Base-by-base conservation (phyloP, 2,113 vertebrate species). In the Cebus imitator region DNA sequence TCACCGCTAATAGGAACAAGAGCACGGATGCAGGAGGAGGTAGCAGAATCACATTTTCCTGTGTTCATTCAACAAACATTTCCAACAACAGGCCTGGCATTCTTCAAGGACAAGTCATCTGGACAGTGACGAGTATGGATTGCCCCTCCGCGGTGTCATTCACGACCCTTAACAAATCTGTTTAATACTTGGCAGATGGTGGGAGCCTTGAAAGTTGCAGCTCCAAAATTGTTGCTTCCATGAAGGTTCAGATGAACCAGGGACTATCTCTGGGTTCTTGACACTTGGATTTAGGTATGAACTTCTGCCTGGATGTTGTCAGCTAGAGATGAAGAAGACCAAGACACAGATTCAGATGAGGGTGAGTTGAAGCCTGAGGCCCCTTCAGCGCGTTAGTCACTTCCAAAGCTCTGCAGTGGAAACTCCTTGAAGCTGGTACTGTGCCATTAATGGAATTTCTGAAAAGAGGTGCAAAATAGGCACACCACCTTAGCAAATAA, bases 121-220 rank as follows among this genome's bases (percentile, higher is more conserved):
- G 25, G n/a, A 13, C 20, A 1, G n/a, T n/a, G 68, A n/a, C 16
- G 21, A 61, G 35, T 9, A 30, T 32, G 13, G 37, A 3, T 13
- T 7, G 17, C 14, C 25, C 57, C 30, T 82, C n/a, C 35, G 27
- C 8, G 8, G 2, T 0, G 11, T 14, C 2, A 0, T 52, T 0
- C 2, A 14, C 3, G 16, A 8, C 2, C 17, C 18, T 83, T 32
- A n/a, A 45, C 43, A 66, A n/a, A 23, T 85, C 84, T 75, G 2
- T 45, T 25, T 45, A 8, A 20, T 37, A n/a, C 18, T 4, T 3
- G 27, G 35, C 2, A 18, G 50, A 87, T 43, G 43, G 14, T 2
- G 57, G 58, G 61, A 93, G 30, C 17, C 50, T 64, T 57, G 14
- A 55, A 92, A 25, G 30, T 12, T 12, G 35, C 4, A 17, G 11